Evolutionary conservation across 1,140 invertebrate genomes (phyloP), one percentile per base, ranked within the genome.

Genomic region (Panagrolaimus sp.): DNA sequence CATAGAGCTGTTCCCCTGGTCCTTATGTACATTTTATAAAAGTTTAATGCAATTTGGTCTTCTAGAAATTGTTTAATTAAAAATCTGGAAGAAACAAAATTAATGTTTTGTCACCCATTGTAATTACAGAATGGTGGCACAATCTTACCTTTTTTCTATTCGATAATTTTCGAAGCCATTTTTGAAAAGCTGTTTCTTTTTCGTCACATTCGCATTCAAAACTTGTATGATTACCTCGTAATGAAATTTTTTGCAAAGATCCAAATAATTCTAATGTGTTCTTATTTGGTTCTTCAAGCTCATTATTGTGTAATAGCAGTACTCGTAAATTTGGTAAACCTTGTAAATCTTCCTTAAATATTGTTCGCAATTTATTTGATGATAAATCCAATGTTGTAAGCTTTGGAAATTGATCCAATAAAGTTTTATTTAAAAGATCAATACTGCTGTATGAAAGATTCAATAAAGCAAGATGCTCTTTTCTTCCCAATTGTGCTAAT

Each of bases 361-460:
- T 20, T 11, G 20, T 57, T 27, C 20, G n/a, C 20, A 57, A 16
- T 11, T 27, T 20, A 57, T 57, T 57, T 16, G 27, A 25, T 25
- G 20, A 25, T 20, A 57, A 27, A 57, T 57, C 51, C 1, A 57
- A 27, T 27, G 27, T 27, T 25, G 20, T n/a, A 27, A 57, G 51
- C 5, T 57, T 57, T 27, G 51, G 51, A 27, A 57, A 57, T 27
- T 57, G 51, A 57, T 57, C 27, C 8, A 57, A 27, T 27, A 57
- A 57, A 23, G 51, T 57, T 57, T 57, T 57, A 16, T 57, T 57
- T 1, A 57, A 27, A n/a, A 25, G 27, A 57, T 20, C 20, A 16
- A 57, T 57, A 16, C 51, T 57, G n/a, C 51, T 57, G 51, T 57
- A 20, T 25, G 51, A 57, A 42, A 67, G 66, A 47, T 47, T 44